A percentile compares a stretch with the other conserved stretches of the same genome.
Conservation (phyloP, 2,113 vertebrate species). For the Rhinichthys klamathensis region DNA sequence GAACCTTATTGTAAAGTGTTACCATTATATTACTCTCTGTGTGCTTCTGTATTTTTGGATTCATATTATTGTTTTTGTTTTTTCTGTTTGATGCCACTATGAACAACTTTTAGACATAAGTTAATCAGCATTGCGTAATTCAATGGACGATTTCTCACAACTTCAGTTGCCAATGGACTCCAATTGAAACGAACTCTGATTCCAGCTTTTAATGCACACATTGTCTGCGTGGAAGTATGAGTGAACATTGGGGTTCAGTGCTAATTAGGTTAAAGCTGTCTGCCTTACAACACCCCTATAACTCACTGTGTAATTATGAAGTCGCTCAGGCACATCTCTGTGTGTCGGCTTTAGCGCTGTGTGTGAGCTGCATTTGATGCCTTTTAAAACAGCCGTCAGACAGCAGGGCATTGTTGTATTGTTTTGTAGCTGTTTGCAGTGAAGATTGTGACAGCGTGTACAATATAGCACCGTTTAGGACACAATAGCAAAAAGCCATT, state of each 20-base stretch:
- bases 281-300: background rate
- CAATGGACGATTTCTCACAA: background rate
- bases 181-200: background rate
- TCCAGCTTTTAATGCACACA: background rate
- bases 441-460: conserved; percentile 3
- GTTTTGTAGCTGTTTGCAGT: conserved; percentile 13
- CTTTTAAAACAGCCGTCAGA: conserved; percentile 6
- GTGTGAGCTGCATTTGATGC: conserved; percentile 8
- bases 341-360: background rate
- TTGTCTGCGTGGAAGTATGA: background rate
- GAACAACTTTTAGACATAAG: background rate
- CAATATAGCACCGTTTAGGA: conserved; percentile 6
- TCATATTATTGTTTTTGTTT: background rate
- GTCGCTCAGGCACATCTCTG: background rate
- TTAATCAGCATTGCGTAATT: background rate
- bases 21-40: background rate
- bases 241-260: background rate
- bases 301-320: conserved; percentile 16
- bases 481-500: conserved; percentile 31
- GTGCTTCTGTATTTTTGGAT: background rate
- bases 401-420: conserved; percentile 15
- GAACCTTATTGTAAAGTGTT: too few species aligned
- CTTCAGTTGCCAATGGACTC: background rate
- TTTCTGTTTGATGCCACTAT: background rate
- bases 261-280: conserved; percentile 5